Evolutionary conservation across 2,113 vertebrate species (phyloP).

Genomic region (Peromyscus polionotus): DNA sequence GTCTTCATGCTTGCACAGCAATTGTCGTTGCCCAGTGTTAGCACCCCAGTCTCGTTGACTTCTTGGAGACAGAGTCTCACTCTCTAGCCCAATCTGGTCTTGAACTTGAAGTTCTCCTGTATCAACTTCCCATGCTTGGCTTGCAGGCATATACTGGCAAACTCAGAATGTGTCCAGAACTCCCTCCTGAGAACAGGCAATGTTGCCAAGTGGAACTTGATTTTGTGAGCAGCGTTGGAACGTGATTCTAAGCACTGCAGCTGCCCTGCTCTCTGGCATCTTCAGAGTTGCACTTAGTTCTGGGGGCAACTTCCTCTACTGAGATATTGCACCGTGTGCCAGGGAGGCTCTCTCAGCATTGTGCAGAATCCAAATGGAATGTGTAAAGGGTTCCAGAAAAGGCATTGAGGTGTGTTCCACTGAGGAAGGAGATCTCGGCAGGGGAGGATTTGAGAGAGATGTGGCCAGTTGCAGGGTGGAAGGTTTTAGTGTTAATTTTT

Average conservation of each 20-base stretch:
- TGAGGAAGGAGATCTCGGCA: background rate
- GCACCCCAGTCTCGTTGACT: background rate
- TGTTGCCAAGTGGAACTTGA: background rate
- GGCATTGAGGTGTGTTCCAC: background rate
- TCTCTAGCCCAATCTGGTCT: background rate
- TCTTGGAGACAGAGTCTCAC: background rate
- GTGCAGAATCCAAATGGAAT: background rate
- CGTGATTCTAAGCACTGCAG: background rate
- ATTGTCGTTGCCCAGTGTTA: background rate
- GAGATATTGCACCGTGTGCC: background rate
- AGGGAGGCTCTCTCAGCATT: background rate
- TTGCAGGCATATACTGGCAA: background rate
- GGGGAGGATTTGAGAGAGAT: background rate
- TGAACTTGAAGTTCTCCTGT: background rate
- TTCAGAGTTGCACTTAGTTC: background rate
- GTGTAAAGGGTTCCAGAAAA: background rate
- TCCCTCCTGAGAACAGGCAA: background rate
- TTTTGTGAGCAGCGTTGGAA: background rate
- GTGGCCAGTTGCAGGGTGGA: background rate
- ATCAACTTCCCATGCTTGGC: background rate
- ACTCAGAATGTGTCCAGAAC: background rate
- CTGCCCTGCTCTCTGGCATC: background rate
- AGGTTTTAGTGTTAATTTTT: background rate
- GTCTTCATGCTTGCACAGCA: background rate
- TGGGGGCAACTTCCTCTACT: background rate